A percentile compares a stretch with the other conserved stretches of the same genome.
Evolutionary conservation across 2,113 vertebrate genomes (phyloP).

Genomic region (Eptatretus burgeri): DNA sequence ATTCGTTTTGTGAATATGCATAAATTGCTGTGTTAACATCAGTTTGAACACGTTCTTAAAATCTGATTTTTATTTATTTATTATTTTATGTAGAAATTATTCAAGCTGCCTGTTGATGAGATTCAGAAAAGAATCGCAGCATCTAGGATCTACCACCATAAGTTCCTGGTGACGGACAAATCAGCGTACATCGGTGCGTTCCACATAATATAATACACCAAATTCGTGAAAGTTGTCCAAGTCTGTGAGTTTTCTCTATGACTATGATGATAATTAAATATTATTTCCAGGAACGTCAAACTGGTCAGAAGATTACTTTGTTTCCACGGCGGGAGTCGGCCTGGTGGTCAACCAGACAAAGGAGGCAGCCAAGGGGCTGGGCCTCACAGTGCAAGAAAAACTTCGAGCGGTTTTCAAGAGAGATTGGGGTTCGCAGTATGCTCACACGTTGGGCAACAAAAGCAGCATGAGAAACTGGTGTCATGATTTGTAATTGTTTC

Average conservation of each 20-base stretch:
- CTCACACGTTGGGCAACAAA: constrained; percentile 14
- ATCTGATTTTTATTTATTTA: no score
- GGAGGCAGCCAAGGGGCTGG: neutral
- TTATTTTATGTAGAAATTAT: neutral
- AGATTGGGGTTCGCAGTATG: constrained; percentile 47
- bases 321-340: constrained; percentile 30
- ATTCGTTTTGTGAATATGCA: no score
- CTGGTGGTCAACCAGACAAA: constrained; percentile 30
- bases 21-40: no score
- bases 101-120: neutral
- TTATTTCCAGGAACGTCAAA: constrained; percentile 36
- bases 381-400: constrained; percentile 21
- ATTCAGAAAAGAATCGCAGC: neutral
- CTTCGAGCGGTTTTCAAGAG: constrained; percentile 29
- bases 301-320: constrained; percentile 59
- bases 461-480: no score
- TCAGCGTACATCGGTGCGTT: neutral
- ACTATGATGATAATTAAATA: neutral
- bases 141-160: constrained; percentile 4
- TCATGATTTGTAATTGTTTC: no score
- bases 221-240: neutral
- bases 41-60: no score
- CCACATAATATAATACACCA: no score
- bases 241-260: neutral
- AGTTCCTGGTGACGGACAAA: constrained; percentile 6